These are phyloP conservation scores for Molossus molossus DNA, from an alignment of 2,797 vertebrate species.

Conservation along the genomic window DNA sequence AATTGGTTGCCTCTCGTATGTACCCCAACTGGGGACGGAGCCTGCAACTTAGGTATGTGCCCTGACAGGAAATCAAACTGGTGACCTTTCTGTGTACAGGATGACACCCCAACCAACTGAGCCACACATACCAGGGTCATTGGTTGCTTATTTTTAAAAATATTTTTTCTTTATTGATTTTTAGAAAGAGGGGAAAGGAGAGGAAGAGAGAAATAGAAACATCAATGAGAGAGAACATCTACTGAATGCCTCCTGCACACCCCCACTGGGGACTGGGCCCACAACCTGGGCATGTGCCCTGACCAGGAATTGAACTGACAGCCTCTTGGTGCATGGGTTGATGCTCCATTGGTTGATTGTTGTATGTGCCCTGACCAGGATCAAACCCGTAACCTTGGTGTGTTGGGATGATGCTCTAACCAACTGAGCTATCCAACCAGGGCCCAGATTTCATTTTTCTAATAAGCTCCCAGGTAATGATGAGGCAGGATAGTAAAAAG, in stretches of 20 bases:
- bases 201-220: neutral
- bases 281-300: neutral
- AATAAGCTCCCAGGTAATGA: neutral
- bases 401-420: neutral
- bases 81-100: no score
- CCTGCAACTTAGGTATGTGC: no score
- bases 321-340: neutral
- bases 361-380: neutral
- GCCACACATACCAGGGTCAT: no score
- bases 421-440: neutral
- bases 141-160: no score
- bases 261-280: neutral
- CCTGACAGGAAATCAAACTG: no score
- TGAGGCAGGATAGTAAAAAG: neutral
- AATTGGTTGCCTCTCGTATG: no score
- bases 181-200: neutral
- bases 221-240: neutral
- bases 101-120: no score
- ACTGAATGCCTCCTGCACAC: neutral
- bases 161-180: neutral
- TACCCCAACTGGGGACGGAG: no score
- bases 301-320: neutral
- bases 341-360: neutral
- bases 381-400: neutral
- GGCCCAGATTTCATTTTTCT: neutral